Conservation (phyloP, 2,797 vertebrate species). For the Sphenopsis melanotis region DNA sequence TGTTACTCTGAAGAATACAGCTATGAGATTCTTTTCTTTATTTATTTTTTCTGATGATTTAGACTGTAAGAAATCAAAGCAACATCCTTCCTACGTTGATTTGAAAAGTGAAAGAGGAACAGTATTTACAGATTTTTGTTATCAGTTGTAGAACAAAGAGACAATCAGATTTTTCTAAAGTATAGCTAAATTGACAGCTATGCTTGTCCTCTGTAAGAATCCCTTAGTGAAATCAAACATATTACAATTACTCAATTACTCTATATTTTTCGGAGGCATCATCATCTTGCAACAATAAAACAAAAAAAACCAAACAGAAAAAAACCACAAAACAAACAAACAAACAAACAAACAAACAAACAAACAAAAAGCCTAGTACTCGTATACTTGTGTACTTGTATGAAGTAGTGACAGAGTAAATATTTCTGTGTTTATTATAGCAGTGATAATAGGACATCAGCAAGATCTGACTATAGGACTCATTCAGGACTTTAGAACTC, state of each 20-base stretch:
- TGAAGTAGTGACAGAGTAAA: not conserved
- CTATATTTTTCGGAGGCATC: not conserved
- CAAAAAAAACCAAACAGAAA: not conserved
- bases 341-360: too few relatives aligned
- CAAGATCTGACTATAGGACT: not conserved
- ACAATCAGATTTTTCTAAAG: not conserved
- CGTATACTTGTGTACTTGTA: not conserved
- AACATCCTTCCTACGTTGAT: not conserved
- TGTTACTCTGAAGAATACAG: not conserved
- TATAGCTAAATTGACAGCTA: not conserved
- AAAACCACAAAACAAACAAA: too few relatives aligned
- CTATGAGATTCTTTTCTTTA: not conserved
- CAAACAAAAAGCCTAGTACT: not conserved
- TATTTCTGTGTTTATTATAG: not conserved
- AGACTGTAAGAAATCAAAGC: not conserved
- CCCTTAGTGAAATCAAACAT: not conserved
- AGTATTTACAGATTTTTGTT: not conserved
- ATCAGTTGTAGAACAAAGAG: not conserved
- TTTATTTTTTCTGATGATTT: not conserved
- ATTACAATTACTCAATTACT: not conserved
- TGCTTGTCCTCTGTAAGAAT: not conserved
- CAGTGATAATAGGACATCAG: not conserved
- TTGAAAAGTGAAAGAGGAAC: not conserved
- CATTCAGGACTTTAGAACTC: not conserved
- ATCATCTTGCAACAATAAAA: not conserved